phyloP scores from a whole-genome alignment of 2,797 vertebrate species.

The Delichon dasypus region DNA sequence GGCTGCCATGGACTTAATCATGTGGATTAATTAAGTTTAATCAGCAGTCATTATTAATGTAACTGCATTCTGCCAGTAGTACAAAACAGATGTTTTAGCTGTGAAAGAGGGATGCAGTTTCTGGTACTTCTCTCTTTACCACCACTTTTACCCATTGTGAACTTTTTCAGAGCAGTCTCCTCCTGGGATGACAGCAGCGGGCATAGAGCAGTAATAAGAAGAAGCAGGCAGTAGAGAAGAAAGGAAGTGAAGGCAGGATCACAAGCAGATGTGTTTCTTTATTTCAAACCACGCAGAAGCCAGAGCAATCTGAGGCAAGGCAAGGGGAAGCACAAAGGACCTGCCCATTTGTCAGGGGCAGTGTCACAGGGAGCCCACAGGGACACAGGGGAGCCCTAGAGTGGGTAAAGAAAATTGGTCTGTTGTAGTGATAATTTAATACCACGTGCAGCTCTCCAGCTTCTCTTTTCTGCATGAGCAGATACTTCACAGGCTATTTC shows the following conservation, averaged over 20 bases:
- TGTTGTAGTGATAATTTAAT: not conserved
- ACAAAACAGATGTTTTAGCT: not conserved
- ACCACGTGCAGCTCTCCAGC: not conserved
- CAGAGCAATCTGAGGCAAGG: not conserved
- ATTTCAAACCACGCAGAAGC: not conserved
- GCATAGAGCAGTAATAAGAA: not conserved
- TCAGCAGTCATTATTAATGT: not conserved
- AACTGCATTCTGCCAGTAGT: not conserved
- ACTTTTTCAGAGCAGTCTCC: not conserved
- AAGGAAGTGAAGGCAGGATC: not conserved
- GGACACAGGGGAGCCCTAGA: no score
- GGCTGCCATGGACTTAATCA: not conserved
- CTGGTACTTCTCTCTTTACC: not conserved
- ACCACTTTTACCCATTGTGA: not conserved
- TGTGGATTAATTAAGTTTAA: not conserved
- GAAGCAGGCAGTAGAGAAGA: not conserved
- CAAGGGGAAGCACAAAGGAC: not conserved
- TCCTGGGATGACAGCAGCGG: not conserved
- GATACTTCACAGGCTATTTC: not conserved
- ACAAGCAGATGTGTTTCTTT: not conserved
- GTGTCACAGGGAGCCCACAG: not conserved
- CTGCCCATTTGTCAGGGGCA: accelerated
- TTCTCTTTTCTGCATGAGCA: not conserved
- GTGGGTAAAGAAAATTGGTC: not conserved
- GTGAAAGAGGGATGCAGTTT: not conserved